Evolutionary conservation across 2,888 invertebrate species (phyloP).

Genomic region (Linnaemya tessellans): DNA sequence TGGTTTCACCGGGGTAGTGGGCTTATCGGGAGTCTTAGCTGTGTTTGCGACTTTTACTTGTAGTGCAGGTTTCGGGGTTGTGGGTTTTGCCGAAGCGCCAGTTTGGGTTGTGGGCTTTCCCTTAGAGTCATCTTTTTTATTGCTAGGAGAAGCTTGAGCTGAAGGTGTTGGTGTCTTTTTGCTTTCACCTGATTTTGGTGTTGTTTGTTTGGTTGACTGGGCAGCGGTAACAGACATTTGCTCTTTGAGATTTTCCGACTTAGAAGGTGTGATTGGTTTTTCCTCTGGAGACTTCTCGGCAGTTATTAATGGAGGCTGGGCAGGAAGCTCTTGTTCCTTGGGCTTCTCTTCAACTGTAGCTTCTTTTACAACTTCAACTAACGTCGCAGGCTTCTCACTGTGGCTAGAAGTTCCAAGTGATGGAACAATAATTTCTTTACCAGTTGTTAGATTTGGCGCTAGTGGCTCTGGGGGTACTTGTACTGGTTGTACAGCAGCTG

Average conservation of each 20-base stretch:
- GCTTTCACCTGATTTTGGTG: conserved; percentile 34
- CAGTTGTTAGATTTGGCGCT: neutral
- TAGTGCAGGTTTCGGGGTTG: conserved; percentile 41
- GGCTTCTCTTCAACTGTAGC: conserved; percentile 2
- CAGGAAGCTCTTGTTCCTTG: neutral
- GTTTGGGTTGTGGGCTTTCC: conserved; percentile 18
- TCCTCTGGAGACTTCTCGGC: neutral
- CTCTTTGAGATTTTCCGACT: conserved; percentile 16
- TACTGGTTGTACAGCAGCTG: neutral
- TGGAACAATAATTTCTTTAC: neutral
- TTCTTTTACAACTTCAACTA: neutral
- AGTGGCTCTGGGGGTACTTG: neutral
- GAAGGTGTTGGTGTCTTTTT: conserved; percentile 11
- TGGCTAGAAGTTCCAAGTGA: conserved; percentile 11
- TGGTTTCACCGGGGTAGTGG: conserved; percentile 18
- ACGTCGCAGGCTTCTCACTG: conserved; percentile 41
- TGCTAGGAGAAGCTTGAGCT: conserved; percentile 7
- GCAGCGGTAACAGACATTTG: neutral
- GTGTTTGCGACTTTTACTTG: conserved; percentile 12
- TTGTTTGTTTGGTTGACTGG: conserved; percentile 34
- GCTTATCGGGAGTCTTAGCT: conserved; percentile 52
- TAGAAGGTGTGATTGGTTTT: neutral
- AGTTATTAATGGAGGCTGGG: neutral
- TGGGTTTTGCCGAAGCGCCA: conserved; percentile 44
- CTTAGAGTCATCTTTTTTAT: conserved; percentile 55